Percentiles rank a stretch among this genome's conserved stretches.
These are phyloP conservation scores for Pterobdella sp. DNA, from an alignment of 2,888 invertebrate genomes.

Conservation along the genomic window DNA sequence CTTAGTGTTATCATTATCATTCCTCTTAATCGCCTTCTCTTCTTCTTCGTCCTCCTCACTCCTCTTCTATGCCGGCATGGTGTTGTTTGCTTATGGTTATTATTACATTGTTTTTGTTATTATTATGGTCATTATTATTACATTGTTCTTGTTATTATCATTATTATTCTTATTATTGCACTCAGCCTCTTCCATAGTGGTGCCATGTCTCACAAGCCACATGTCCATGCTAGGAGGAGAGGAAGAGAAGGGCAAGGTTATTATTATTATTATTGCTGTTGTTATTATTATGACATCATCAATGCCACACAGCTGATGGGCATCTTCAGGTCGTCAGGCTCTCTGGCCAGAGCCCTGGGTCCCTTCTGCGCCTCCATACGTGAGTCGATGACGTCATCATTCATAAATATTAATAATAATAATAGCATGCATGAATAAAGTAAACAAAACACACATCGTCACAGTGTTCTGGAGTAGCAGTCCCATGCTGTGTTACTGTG, in stretches of 20 bases:
- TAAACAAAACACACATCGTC: not conserved
- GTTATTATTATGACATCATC: not conserved
- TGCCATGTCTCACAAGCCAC: conserved; percentile 85
- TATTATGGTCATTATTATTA: not conserved
- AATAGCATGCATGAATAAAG: not conserved
- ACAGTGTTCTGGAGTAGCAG: conserved; percentile 85
- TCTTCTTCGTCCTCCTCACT: conserved; percentile 46
- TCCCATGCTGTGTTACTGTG: conserved; percentile 69
- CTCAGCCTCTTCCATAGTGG: conserved; percentile 65
- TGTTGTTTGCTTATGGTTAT: conserved; percentile 82
- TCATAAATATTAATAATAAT: not conserved
- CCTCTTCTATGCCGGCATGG: conserved; percentile 71
- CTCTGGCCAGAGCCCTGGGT: conserved; percentile 82
- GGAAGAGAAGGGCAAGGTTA: conserved; percentile 77
- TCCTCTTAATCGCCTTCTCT: conserved; percentile 75
- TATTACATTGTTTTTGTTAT: not conserved
- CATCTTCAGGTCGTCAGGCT: conserved; percentile 84
- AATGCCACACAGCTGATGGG: conserved; percentile 59
- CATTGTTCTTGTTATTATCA: not conserved
- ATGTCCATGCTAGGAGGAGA: conserved; percentile 70
- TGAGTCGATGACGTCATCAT: conserved; percentile 48
- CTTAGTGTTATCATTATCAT: conserved; percentile 72
- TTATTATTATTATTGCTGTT: not conserved
- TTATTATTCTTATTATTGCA: not conserved
- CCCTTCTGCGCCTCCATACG: conserved; percentile 78